These are phyloP conservation scores for Aphelocoma californica DNA, from an alignment of 2,797 vertebrate species.

Conservation along the genomic window DNA sequence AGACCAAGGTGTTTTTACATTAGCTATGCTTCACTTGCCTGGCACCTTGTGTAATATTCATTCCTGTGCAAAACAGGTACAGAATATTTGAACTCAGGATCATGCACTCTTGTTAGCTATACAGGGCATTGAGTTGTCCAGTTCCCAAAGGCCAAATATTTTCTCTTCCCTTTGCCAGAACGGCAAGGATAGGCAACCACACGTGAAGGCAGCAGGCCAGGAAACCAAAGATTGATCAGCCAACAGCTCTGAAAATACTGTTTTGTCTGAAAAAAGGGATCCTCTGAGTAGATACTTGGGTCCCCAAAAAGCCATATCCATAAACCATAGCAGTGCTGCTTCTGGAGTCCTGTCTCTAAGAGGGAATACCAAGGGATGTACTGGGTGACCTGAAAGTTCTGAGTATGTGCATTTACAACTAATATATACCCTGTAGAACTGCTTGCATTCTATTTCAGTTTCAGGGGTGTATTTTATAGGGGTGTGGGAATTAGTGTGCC, in stretches of 20 bases:
- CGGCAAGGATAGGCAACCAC: conserved; percentile 8
- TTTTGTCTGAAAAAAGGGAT: neutral
- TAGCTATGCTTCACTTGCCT: conserved; percentile 54
- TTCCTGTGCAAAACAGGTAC: conserved; percentile 50
- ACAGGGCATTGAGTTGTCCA: conserved; percentile 34
- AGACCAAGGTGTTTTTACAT: conserved; percentile 56
- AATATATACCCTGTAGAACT: neutral
- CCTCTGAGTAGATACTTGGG: neutral
- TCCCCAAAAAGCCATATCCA: neutral
- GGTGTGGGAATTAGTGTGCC: neutral
- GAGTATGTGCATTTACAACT: neutral
- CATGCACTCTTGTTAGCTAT: neutral
- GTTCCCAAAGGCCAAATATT: conserved; percentile 29
- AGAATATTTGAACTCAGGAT: conserved; percentile 23
- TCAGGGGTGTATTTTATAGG: neutral
- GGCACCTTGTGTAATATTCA: conserved; percentile 52
- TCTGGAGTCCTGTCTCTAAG: neutral
- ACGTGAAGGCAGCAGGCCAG: conserved; percentile 16
- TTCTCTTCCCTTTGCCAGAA: conserved; percentile 44
- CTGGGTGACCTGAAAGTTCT: neutral
- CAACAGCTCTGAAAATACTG: neutral
- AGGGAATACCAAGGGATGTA: neutral
- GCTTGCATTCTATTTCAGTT: neutral
- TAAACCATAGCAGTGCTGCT: neutral
- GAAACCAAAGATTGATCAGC: neutral